Base-by-base conservation (phyloP, 1,140 invertebrate species). In the Hyposmocoma kahamanoa region DNA sequence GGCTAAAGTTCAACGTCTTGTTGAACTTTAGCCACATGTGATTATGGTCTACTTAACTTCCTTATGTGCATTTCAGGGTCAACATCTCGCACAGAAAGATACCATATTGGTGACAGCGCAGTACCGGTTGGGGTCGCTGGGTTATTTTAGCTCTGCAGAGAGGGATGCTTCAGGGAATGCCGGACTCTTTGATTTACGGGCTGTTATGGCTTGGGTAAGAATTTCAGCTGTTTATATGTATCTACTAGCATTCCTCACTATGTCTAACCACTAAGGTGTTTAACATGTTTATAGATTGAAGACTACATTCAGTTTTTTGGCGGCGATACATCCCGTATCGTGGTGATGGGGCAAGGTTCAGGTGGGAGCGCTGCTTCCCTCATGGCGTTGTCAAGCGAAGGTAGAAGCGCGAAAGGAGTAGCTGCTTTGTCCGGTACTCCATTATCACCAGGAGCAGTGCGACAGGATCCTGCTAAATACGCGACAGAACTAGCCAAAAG, bases 261-360 rank as follows among this genome's bases (percentile, higher is more conserved):
- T n/a, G n/a, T n/a, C n/a, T n/a, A n/a, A n/a, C n/a, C n/a, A n/a
- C n/a, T n/a, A n/a, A n/a, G n/a, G n/a, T n/a, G 24, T 26, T 22
- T 36, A 6, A 13, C 4, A 22, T n/a, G n/a, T 38, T 50, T 56
- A 15, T 32, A 84, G 91, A 84, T 92, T 1, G 80, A 89, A 51
- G 87, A 91, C 52, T 91, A 95, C 69, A 92, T 91, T 59, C 86
- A 86, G 59, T 90, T 89, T 53, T 94, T 95, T 58, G 92, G 92
- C 4, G 94, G 93, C 13, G 90, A 95, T 67, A 87, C 89, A 0
- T 76, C 88, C 2, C 87, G 87, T 45, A 87, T 95, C 22, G 88
- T 91, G 1, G 81, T 92, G 2, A 90, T 92, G 74, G 93, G 93
- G 0, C 91, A 94, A 62, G 92, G 91, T 3, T 90, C 90, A 2